Evolutionary conservation across 2,113 vertebrate genomes (phyloP).

Genomic region (Ctenomys sociabilis): DNA sequence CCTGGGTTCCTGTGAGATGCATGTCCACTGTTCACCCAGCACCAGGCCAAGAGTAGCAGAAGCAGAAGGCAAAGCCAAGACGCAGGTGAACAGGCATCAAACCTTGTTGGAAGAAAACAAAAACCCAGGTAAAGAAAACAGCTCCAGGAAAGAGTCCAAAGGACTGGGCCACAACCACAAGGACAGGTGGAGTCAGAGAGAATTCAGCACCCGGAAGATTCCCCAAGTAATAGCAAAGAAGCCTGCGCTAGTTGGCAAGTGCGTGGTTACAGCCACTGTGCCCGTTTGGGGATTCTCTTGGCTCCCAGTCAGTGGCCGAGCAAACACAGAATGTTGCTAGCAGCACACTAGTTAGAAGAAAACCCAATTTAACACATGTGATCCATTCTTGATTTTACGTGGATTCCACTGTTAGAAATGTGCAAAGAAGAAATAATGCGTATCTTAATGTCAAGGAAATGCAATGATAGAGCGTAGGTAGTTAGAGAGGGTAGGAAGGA

Average conservation of each 20-base stretch:
- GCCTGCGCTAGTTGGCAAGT: not conserved
- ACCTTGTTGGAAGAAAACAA: not conserved
- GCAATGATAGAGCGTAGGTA: not conserved
- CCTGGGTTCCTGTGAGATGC: rapidly evolving
- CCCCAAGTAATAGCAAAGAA: not conserved
- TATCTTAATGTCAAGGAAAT: not conserved
- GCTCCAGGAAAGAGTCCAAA: not conserved
- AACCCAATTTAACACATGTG: not conserved
- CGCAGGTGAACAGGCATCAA: not conserved
- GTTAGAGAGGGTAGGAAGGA: not conserved
- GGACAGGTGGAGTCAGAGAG: not conserved
- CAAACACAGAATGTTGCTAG: not conserved
- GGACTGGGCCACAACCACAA: not conserved
- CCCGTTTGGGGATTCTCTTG: not conserved
- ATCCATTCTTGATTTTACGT: rapidly evolving
- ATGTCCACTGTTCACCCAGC: not conserved
- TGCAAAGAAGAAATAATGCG: not conserved
- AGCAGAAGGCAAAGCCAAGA: not conserved
- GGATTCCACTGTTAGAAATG: not conserved
- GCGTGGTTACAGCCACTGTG: not conserved
- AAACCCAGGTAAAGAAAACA: not conserved
- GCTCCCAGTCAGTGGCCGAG: not conserved
- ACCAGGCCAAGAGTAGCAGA: not conserved
- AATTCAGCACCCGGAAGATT: not conserved
- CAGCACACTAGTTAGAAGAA: not conserved